phyloP scores from a whole-genome alignment of 2,888 invertebrate genomes.

The Pseudococcus jackbeardsleyi region DNA sequence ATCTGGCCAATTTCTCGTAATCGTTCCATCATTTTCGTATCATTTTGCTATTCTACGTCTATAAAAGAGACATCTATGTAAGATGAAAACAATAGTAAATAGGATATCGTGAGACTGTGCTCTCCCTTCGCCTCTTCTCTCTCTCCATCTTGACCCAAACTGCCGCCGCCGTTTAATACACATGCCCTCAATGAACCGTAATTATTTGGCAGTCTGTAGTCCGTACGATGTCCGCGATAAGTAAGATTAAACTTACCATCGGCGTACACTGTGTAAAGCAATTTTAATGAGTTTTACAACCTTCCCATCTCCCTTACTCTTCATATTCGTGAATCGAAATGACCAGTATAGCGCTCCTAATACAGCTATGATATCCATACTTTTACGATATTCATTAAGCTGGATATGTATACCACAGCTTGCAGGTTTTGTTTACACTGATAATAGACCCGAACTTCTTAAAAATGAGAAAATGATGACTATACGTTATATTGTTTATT shows the following conservation, averaged over 20 bases:
- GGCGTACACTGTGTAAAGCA: not conserved
- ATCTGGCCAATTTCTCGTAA: too few species aligned
- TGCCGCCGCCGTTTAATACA: not conserved
- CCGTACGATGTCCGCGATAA: not conserved
- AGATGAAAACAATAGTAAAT: not conserved
- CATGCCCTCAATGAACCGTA: constrained; percentile 34
- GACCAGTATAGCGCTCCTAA: not conserved
- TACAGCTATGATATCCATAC: constrained; percentile 23
- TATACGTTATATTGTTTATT: constrained; percentile 48
- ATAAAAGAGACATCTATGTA: too few species aligned
- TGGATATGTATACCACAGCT: not conserved
- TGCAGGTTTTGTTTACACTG: constrained; percentile 17
- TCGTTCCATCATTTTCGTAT: too few species aligned
- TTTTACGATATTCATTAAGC: constrained; percentile 12
- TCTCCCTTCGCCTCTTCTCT: not conserved
- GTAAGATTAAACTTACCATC: not conserved
- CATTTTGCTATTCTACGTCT: too few species aligned
- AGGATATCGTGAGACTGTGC: not conserved
- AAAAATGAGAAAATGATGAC: constrained; percentile 46
- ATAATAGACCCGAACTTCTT: not conserved
- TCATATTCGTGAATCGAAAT: not conserved
- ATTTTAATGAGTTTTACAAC: constrained; percentile 33
- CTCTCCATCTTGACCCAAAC: not conserved
- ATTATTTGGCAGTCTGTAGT: not conserved
- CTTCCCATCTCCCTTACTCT: not conserved